phyloP scores from a whole-genome alignment of 2,797 vertebrate genomes.

The Eospalax fontanierii region DNA sequence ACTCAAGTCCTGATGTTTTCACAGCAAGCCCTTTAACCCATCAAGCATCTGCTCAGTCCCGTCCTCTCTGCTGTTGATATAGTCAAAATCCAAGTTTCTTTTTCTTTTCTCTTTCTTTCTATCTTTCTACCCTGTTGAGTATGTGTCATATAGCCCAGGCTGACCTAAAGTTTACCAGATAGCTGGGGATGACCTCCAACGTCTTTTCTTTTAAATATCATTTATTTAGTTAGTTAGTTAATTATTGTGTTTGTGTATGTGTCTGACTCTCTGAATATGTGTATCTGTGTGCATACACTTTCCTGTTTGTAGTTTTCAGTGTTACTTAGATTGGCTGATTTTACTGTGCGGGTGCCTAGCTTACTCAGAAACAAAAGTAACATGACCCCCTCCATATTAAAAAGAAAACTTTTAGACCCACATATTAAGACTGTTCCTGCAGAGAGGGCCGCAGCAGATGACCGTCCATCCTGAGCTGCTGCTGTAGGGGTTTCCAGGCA shows the following conservation, averaged over 20 bases:
- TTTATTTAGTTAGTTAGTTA: not conserved
- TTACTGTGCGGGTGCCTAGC: not conserved
- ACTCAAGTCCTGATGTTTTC: not conserved
- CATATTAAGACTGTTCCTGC: not conserved
- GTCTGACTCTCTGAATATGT: not conserved
- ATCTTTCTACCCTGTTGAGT: too few species aligned
- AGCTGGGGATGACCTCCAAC: not conserved
- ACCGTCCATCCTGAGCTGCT: fast-evolving
- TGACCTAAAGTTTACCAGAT: not conserved
- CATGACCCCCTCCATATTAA: not conserved
- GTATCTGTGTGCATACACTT: not conserved
- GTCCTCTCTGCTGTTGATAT: not conserved
- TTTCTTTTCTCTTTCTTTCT: too few species aligned
- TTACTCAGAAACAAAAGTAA: not conserved
- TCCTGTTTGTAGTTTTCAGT: not conserved
- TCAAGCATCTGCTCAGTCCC: not conserved
- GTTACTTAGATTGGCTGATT: not conserved
- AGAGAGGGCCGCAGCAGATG: fast-evolving
- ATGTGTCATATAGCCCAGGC: not conserved
- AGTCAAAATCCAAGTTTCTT: too few species aligned
- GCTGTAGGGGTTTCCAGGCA: not conserved
- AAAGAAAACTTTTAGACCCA: not conserved
- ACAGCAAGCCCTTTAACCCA: not conserved
- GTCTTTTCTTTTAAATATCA: not conserved
- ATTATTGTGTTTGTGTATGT: not conserved